Evolutionary conservation across 2,113 vertebrate species (phyloP).

Genomic region (Austrofundulus limnaeus): DNA sequence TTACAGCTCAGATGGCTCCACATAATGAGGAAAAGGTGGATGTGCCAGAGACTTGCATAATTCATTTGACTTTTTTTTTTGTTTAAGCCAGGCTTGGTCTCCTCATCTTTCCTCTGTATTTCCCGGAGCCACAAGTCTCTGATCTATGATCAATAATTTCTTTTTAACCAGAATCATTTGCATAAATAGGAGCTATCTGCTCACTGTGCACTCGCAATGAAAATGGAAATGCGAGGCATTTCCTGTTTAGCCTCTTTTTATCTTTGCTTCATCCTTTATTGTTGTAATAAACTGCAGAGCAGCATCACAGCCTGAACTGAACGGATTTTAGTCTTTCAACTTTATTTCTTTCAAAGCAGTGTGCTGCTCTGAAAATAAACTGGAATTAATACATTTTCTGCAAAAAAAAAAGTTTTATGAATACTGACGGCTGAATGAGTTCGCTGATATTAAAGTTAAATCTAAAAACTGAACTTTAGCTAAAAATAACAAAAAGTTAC

Average conservation of each 20-base stretch:
- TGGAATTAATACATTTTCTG: no score
- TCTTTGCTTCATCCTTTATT: conserved; percentile 27
- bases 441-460: no score
- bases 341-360: no score
- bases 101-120: conserved; percentile 19
- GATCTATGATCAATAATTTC: conserved; percentile 65
- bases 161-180: conserved; percentile 70
- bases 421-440: no score
- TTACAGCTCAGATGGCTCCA: conserved; percentile 78
- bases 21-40: conserved; percentile 77
- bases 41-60: conserved; percentile 70
- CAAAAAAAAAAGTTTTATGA: no score
- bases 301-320: not conserved
- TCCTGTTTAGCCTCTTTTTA: conserved; percentile 10
- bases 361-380: no score
- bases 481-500: no score
- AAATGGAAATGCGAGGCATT: conserved; percentile 56
- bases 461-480: no score
- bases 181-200: conserved; percentile 50
- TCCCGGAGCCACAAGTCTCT: conserved; percentile 49
- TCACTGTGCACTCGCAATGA: conserved; percentile 20
- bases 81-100: conserved; percentile 46
- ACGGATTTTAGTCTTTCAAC: no score
- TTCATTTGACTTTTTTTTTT: conserved; percentile 66
- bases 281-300: conserved; percentile 45